Base-by-base conservation (phyloP, 2,888 invertebrate species). In the Kryphioiulus occultus region DNA sequence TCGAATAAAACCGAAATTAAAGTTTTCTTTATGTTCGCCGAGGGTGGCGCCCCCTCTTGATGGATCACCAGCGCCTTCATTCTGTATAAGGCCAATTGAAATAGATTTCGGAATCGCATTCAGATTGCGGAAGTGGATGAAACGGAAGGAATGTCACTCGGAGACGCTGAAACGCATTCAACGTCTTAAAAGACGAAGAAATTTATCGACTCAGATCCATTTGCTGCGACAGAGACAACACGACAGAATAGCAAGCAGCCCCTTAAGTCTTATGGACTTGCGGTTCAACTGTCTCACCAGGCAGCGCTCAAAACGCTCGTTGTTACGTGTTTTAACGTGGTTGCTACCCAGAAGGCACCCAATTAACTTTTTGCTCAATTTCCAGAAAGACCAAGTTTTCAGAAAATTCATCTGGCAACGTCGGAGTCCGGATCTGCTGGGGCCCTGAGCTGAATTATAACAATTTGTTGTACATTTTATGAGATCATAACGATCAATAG, bases 71-170 rank as follows among this genome's bases (percentile, higher is more conserved):
- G 78, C 30, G 78, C n/a, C n/a, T n/a, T n/a, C n/a, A 78, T 0
- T 22, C n/a, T 22, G 9, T 78, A 30, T 78, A 26, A 78, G 12
- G 78, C 0, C 78, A 30, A 30, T 30, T 78, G 12, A 30, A 78
- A 78, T 78, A 30, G 30, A 78, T 30, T 78, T 78, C 78, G 78
- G 78, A 78, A 78, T 78, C 30, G 1, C 78, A 78, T 78, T 78
- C 78, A 30, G 78, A 26, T 78, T 78, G 78, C 78, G 78, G 78
- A 78, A 78, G 78, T 30, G 78, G 78, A 30, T 78, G 78, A 78
- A 68, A 78, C 78, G 78, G 78, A 78, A 78, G 78, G 78, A 78
- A 78, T 78, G 78, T 78, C 78, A 78, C 30, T 30, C 78, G 0
- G 78, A 78, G 78, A 78, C 78, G 78, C 26, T 78, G 78, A 26